Base-by-base conservation (phyloP, 2,888 invertebrate genomes). In the Eupithecia inturbata region DNA sequence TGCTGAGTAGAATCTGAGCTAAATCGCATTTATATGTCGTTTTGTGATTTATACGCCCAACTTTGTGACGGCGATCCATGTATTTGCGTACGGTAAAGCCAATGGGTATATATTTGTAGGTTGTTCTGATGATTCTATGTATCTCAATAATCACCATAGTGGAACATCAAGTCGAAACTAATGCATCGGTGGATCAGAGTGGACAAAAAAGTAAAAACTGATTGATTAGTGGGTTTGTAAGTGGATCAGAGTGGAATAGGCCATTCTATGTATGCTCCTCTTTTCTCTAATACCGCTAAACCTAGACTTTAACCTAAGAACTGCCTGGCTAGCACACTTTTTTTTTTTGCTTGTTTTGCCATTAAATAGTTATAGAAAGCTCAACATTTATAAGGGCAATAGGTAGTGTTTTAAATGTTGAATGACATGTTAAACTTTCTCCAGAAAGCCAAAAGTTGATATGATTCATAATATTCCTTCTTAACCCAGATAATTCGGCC, bases 401-500 rank as follows among this genome's bases (percentile, higher is more conserved):
- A 31, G 10, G 10, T 45, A 22, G 6, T 22, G 31, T 63, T n/a
- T 41, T n/a, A 28, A 71, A 57, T 31, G 62, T 49, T 45, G 60
- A 72, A 53, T 67, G 60, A 57, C 68, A 60, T 12, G 69, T 19
- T 7, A 57, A 68, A 76, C 73, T 71, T 76, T 70, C 69, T 53
- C 73, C 71, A 73, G 63, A 73, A 76, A 73, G 57, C 19, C 36
- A 67, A 68, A 68, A 67, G 63, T 70, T 71, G 67, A 73, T 53
- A 73, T 73, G 71, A 76, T 63, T 73, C 73, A 67, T 72, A 63
- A 68, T 73, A 57, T 71, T 67, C 66, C 68, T 76, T 68, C 60
- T 70, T 72, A 53, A 70, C 72, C 75, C 68, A 72, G 69, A 72
- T 69, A 70, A 60, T 67, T 36, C 12, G 39, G 72, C 57, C 75